These are phyloP conservation scores for Andrena hattorfiana DNA, from an alignment of 2,888 invertebrate species.

Conservation along the genomic window DNA sequence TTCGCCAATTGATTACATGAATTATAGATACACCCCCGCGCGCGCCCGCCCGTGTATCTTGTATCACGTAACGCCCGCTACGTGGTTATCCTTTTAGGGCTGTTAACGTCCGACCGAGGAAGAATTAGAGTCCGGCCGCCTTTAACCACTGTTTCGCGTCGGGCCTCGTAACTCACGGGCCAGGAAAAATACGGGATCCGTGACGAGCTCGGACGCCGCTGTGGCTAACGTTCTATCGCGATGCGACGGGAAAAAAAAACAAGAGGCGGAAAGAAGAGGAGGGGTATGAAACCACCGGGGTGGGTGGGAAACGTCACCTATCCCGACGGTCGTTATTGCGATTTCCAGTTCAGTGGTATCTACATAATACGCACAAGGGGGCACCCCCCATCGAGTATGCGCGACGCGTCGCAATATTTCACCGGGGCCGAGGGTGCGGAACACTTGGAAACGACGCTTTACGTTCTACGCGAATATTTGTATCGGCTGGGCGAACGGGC, in stretches of 20 bases:
- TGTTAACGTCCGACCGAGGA: slow-evolving; percentile 74
- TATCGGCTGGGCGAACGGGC: slow-evolving; percentile 1
- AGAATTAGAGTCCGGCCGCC: slow-evolving; percentile 74
- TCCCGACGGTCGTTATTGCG: slow-evolving; percentile 65
- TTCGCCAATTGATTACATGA: slow-evolving; percentile 79
- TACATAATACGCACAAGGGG: slow-evolving; percentile 57
- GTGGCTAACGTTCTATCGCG: slow-evolving; percentile 12
- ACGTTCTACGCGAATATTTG: slow-evolving; percentile 52
- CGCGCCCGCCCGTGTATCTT: slow-evolving; percentile 38
- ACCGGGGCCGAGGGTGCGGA: slow-evolving; percentile 21
- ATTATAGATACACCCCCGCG: slow-evolving; percentile 73
- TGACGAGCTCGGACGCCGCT: slow-evolving; percentile 44
- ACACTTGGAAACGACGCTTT: slow-evolving; percentile 46
- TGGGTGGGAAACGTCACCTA: slow-evolving; percentile 40
- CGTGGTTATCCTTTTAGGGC: slow-evolving; percentile 77
- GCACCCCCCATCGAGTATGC: slow-evolving; percentile 38
- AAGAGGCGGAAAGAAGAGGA: background rate
- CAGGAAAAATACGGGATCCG: slow-evolving; percentile 61
- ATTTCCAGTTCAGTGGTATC: slow-evolving; percentile 67
- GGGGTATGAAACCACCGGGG: background rate
- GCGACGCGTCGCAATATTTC: slow-evolving; percentile 64
- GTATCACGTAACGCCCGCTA: slow-evolving; percentile 64
- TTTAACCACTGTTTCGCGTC: slow-evolving; percentile 68
- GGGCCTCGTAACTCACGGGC: slow-evolving; percentile 63
- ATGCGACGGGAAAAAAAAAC: slow-evolving; percentile 15